Evolutionary conservation across 2,888 invertebrate species (phyloP).

Genomic region (Conistra vaccinii): DNA sequence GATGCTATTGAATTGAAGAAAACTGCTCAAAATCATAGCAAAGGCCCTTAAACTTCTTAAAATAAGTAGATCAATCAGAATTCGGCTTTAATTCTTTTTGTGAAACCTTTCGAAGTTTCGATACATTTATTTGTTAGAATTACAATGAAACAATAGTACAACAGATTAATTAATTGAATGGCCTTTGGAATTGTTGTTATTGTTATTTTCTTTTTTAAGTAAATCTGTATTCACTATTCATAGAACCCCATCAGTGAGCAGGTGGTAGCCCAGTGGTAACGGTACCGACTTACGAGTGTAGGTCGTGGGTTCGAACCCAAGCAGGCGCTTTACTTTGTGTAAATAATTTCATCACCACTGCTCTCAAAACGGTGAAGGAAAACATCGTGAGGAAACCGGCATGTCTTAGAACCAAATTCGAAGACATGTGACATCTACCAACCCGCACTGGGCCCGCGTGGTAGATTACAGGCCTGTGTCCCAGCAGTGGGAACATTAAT

Average conservation of each 20-base stretch:
- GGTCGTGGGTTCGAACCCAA: too few relatives aligned
- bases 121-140: neutral
- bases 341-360: too few relatives aligned
- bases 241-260: neutral
- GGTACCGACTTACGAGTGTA: too few relatives aligned
- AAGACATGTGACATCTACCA: too few relatives aligned
- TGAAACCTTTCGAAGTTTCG: conserved; percentile 2
- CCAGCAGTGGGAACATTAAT: too few relatives aligned
- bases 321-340: too few relatives aligned
- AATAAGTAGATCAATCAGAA: conserved; percentile 16
- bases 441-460: too few relatives aligned
- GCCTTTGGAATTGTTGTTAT: neutral
- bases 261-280: too few relatives aligned
- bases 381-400: too few relatives aligned
- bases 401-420: too few relatives aligned
- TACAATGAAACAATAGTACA: neutral
- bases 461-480: too few relatives aligned
- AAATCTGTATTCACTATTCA: neutral
- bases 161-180: neutral
- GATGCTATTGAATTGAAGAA: neutral
- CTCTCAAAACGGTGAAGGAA: too few relatives aligned
- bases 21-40: neutral
- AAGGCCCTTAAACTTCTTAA: neutral
- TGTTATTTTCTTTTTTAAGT: conserved; percentile 10
- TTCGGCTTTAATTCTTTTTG: neutral